phyloP scores from a whole-genome alignment of 2,113 vertebrate species.

The Rhineura floridana region DNA sequence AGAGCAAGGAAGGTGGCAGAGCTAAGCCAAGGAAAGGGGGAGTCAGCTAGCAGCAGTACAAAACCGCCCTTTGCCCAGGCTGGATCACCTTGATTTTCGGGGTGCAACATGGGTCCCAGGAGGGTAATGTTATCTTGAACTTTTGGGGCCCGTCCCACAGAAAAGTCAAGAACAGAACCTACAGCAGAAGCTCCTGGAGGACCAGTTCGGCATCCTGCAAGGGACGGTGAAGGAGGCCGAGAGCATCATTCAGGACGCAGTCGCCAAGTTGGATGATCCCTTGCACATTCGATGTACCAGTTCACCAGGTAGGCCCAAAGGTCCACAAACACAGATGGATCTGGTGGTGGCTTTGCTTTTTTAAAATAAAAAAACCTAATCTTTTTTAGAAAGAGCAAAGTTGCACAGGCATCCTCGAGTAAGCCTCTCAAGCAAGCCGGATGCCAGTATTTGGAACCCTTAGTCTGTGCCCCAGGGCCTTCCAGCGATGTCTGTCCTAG shows the following conservation, averaged over 20 bases:
- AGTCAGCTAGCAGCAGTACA: neutral
- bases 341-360: neutral
- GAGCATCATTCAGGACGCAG: slow-evolving; percentile 86
- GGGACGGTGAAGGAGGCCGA: slow-evolving; percentile 85
- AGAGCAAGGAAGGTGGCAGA: neutral
- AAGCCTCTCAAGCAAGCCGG: neutral
- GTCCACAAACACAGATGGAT: too few relatives aligned
- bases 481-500: too few relatives aligned
- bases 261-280: slow-evolving; percentile 90
- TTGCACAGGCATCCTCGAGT: neutral
- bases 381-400: neutral
- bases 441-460: neutral
- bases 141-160: slow-evolving; percentile 59
- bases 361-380: too few relatives aligned
- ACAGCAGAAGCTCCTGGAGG: slow-evolving; percentile 87
- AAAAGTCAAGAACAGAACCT: slow-evolving; percentile 82
- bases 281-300: slow-evolving; percentile 93
- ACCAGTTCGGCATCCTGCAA: slow-evolving; percentile 88
- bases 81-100: neutral
- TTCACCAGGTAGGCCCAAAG: slow-evolving; percentile 83
- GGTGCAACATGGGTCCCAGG: too few relatives aligned
- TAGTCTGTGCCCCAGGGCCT: neutral
- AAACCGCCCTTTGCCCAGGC: too few relatives aligned
- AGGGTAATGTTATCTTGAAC: rapidly evolving
- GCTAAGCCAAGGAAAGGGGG: too few relatives aligned